These are phyloP conservation scores for Troides oblongomaculatus DNA, from an alignment of 2,888 invertebrate species.

Conservation along the genomic window DNA sequence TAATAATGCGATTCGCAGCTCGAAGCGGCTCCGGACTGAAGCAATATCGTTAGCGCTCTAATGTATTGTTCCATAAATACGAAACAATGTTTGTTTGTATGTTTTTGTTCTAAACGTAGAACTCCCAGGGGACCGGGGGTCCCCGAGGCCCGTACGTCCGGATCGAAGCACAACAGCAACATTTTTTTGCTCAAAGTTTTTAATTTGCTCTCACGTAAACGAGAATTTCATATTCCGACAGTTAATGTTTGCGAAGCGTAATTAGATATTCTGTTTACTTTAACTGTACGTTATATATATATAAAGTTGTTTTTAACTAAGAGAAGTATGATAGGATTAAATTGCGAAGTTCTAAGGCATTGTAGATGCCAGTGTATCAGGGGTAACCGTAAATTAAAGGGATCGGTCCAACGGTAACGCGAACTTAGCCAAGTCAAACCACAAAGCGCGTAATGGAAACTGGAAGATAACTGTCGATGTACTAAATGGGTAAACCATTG, in stretches of 20 bases:
- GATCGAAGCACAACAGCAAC: no score
- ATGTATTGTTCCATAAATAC: slow-evolving; percentile 27
- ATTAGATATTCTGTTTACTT: not conserved
- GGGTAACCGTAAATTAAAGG: no score
- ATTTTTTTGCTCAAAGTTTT: not conserved
- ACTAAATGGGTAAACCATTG: no score
- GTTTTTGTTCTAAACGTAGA: slow-evolving; percentile 13
- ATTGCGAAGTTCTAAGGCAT: no score
- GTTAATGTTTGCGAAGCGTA: not conserved
- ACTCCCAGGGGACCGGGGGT: slow-evolving; percentile 4
- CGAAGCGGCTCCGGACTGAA: slow-evolving; percentile 10
- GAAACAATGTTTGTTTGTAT: slow-evolving; percentile 17
- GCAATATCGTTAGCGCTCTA: slow-evolving; percentile 27
- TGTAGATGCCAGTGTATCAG: no score
- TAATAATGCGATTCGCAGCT: slow-evolving; percentile 10
- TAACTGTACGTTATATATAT: not conserved
- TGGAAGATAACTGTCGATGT: no score
- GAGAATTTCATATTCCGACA: slow-evolving; percentile 1
- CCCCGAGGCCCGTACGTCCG: slow-evolving; percentile 10
- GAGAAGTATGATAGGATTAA: no score
- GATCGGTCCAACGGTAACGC: no score
- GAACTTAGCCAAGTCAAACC: no score
- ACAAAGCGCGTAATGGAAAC: no score
- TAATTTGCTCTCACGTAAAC: slow-evolving; percentile 18
- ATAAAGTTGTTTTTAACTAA: not conserved